These are phyloP conservation scores for Zophobas atratus DNA, from an alignment of 1,140 invertebrate genomes.

Conservation along the genomic window DNA sequence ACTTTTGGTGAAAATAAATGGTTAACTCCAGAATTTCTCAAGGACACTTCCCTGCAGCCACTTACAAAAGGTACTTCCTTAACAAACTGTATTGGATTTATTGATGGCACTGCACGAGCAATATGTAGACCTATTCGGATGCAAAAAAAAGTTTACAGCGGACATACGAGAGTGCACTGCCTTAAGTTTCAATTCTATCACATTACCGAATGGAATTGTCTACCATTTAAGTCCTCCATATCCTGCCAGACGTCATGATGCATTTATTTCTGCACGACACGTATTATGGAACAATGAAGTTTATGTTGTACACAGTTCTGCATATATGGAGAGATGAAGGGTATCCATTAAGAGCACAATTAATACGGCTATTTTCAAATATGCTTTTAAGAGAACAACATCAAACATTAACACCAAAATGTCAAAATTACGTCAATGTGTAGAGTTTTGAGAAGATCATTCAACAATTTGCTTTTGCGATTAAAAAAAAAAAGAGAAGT, in stretches of 20 bases:
- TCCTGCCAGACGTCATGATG: slow-evolving; percentile 28
- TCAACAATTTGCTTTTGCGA: slow-evolving; percentile 41
- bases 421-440: slow-evolving; percentile 28
- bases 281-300: slow-evolving; percentile 26
- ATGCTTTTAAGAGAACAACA: slow-evolving; percentile 28
- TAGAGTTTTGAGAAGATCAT: slow-evolving; percentile 43
- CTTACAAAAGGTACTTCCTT: slow-evolving; percentile 48
- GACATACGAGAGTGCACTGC: slow-evolving; percentile 21
- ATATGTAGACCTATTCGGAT: slow-evolving; percentile 13
- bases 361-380: slow-evolving; percentile 34
- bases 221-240: slow-evolving; percentile 38
- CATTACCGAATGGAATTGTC: slow-evolving; percentile 25
- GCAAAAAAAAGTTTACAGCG: slow-evolving; percentile 36
- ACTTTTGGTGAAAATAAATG: slow-evolving; percentile 47
- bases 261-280: slow-evolving; percentile 37
- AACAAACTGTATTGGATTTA: slow-evolving; percentile 56
- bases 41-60: slow-evolving; percentile 39
- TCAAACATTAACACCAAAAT: slow-evolving; percentile 29
- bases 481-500: no score
- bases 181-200: slow-evolving; percentile 21
- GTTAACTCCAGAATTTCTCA: slow-evolving; percentile 43
- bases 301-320: slow-evolving; percentile 7
- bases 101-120: slow-evolving; percentile 53
- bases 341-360: slow-evolving; percentile 15
- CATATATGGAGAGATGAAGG: slow-evolving; percentile 34